Evolutionary conservation across 1,140 invertebrate genomes (phyloP).

Genomic region (Chymomyza costata): DNA sequence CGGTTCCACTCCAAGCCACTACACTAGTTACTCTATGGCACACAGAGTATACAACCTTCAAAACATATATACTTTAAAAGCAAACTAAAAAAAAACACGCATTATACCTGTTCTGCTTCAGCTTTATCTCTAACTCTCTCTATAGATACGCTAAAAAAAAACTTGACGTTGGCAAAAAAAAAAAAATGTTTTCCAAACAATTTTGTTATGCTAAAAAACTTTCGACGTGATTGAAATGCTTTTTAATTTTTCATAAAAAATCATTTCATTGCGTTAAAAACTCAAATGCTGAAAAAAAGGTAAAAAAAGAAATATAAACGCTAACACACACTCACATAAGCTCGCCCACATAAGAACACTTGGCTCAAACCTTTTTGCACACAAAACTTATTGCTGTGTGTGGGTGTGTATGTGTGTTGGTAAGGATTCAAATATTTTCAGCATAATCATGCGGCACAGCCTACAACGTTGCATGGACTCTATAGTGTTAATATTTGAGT

Average conservation of each 20-base stretch:
- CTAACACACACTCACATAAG: not conserved
- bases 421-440: conserved; percentile 6
- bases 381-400: conserved; percentile 18
- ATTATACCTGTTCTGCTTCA: too few relatives aligned
- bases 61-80: conserved; percentile 4
- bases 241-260: conserved; percentile 56
- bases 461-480: not conserved
- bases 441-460: conserved; percentile 18
- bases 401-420: conserved; percentile 6
- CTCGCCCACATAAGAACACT: not conserved
- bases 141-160: not conserved
- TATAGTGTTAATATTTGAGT: conserved; percentile 1
- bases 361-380: conserved; percentile 30
- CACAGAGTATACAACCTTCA: not conserved
- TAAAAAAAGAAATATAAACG: not conserved
- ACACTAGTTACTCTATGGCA: conserved; percentile 4
- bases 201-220: conserved; percentile 50
- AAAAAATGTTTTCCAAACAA: conserved; percentile 28
- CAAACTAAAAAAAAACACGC: conserved; percentile 7
- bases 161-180: not conserved
- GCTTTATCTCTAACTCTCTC: too few relatives aligned
- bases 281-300: conserved; percentile 28
- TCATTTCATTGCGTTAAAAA: conserved; percentile 48
- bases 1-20: conserved; percentile 8
- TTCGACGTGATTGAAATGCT: conserved; percentile 65